These are phyloP conservation scores for Lucifuga dentata DNA, from an alignment of 2,113 vertebrate species.

Conservation along the genomic window DNA sequence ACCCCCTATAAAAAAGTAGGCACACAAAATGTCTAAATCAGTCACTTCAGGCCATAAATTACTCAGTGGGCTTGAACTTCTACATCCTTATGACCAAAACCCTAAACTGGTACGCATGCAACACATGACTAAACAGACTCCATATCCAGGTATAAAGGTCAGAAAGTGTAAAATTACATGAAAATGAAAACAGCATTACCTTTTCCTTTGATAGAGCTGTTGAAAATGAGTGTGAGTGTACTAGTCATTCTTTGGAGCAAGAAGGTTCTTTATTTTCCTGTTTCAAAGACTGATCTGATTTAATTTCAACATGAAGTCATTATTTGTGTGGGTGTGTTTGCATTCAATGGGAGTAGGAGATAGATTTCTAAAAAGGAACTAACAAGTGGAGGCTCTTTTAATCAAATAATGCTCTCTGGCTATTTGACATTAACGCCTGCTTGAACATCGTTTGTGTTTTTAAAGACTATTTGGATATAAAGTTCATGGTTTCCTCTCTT, in stretches of 20 bases:
- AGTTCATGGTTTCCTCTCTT: not conserved
- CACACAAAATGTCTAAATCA: no score
- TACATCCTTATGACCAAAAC: no score
- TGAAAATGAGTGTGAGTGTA: no score
- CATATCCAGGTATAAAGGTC: no score
- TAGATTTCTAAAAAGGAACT: slow-evolving; percentile 2
- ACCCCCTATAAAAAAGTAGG: no score
- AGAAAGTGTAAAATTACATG: no score
- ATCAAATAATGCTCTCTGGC: slow-evolving; percentile 43
- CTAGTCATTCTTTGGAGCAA: not conserved
- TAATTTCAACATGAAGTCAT: slow-evolving; percentile 9
- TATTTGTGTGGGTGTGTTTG: slow-evolving; percentile 12
- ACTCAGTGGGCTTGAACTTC: no score
- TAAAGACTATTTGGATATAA: slow-evolving; percentile 15
- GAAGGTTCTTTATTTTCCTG: not conserved
- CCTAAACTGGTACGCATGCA: no score
- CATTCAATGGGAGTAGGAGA: slow-evolving; percentile 19
- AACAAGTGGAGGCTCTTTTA: slow-evolving; percentile 38
- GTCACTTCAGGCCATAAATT: no score
- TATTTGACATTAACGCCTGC: slow-evolving; percentile 8
- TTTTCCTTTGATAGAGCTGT: no score
- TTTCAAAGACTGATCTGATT: slow-evolving; percentile 4
- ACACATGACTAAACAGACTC: no score
- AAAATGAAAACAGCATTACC: no score
- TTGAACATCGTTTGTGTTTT: slow-evolving; percentile 31